Base-by-base conservation (phyloP, 2,113 vertebrate genomes). In the Podilymbus podiceps region DNA sequence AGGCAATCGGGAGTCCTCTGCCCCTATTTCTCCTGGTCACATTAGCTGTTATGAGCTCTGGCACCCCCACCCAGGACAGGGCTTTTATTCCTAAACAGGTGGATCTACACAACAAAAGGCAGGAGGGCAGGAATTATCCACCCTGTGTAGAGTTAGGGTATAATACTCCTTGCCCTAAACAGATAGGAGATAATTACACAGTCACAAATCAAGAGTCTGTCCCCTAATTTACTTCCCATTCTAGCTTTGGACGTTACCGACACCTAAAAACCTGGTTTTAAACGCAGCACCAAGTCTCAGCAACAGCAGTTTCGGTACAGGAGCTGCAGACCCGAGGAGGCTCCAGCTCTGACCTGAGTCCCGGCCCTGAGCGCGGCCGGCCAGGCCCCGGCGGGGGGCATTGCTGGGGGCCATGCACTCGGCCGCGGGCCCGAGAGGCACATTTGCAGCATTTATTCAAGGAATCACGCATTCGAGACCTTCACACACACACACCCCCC, bases 331-430 rank as follows among this genome's bases (percentile, higher is more conserved):
- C 47, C 21, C 38, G 3, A 18, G 59, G 18, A 22, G 8, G 55
- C 18, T 56, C 12, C 35, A 8, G 9, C 44, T 13, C 52, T 0
- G 30, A 17, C 1, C 25, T 8, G 19, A 13, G 0, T 22, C 46
- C 17, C 4, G 2, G 11, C 5, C 38, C 38, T 38, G 38, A 38
- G 38, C n/a, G n/a, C n/a, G n/a, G n/a, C n/a, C n/a, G n/a, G n/a
- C n/a, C n/a, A n/a, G n/a, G n/a, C n/a, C n/a, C n/a, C n/a, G n/a
- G n/a, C n/a, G n/a, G n/a, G n/a, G n/a, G n/a, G n/a, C n/a, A n/a
- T n/a, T n/a, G n/a, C n/a, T n/a, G n/a, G n/a, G n/a, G n/a, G 42
- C 47, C 1, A 2, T 1, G 58, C 6, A 0, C 52, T 31, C 30
- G 1, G 42, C 49, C 3, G 8, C 0, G 60, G 49, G n/a, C 17